Evolutionary conservation across 2,113 vertebrate species (phyloP).

Genomic region (Pseudorectes ferrugineus): DNA sequence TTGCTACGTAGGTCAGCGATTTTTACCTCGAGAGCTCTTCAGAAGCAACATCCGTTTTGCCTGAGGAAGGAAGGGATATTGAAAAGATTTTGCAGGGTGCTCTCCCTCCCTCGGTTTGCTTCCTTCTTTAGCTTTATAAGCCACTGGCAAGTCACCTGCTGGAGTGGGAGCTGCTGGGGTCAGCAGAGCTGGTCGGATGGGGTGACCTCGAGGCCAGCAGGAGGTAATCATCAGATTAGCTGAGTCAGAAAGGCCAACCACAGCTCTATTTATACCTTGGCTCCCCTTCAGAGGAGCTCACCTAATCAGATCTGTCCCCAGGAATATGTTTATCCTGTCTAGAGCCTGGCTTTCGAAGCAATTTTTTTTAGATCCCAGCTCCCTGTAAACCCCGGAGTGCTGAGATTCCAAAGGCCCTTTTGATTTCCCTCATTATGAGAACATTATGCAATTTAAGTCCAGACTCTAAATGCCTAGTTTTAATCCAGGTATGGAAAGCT

Average conservation of each 20-base stretch:
- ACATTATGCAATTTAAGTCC: background rate
- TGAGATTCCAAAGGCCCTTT: background rate
- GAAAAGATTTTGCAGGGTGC: background rate
- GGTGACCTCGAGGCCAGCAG: background rate
- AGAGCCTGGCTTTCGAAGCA: background rate
- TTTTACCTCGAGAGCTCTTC: background rate
- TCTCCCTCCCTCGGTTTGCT: background rate
- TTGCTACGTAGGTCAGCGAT: background rate
- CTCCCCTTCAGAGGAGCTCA: background rate
- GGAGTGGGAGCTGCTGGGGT: background rate
- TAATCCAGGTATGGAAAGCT: background rate
- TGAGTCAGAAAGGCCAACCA: background rate
- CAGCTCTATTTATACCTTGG: background rate
- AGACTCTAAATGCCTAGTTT: background rate
- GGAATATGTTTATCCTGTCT: background rate
- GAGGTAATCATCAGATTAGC: background rate
- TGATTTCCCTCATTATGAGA: background rate
- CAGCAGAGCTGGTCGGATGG: background rate
- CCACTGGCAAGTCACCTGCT: background rate
- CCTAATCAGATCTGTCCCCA: background rate
- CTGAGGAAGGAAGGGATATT: background rate
- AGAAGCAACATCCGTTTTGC: background rate
- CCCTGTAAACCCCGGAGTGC: background rate
- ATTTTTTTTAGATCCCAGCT: background rate
- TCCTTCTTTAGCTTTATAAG: background rate